Percentiles rank a stretch among this genome's conserved stretches.
Conservation (phyloP, 2,113 vertebrate genomes). For the Colinus virginianus region DNA sequence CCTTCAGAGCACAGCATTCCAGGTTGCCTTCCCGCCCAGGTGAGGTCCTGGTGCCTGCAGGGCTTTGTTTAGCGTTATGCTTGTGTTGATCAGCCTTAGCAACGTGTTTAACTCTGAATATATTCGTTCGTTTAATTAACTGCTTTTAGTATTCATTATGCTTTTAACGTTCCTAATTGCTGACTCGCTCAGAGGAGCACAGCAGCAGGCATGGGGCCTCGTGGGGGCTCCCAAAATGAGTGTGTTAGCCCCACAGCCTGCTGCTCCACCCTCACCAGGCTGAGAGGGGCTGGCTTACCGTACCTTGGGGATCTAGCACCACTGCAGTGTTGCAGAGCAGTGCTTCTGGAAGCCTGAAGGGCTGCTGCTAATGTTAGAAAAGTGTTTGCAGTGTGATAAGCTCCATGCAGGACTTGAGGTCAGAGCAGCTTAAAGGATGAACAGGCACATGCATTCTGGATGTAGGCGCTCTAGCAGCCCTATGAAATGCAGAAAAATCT, state of each 20-base stretch:
- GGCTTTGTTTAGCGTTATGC: slow-evolving; percentile 14
- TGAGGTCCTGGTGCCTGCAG: not conserved
- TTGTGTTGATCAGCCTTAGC: not conserved
- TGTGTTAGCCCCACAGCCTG: not conserved
- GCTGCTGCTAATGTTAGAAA: slow-evolving; percentile 27
- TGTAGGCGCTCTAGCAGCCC: not conserved
- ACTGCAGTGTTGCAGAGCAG: not conserved
- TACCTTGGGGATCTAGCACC: not conserved
- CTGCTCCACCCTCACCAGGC: not conserved
- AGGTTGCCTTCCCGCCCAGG: not conserved
- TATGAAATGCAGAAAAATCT: not conserved
- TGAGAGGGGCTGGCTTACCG: not conserved
- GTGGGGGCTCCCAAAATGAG: not conserved
- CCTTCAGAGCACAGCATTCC: not conserved
- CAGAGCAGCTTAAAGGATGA: slow-evolving; percentile 45
- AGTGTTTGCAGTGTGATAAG: not conserved
- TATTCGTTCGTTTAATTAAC: not conserved
- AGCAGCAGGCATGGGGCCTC: not conserved
- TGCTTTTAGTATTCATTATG: slow-evolving; percentile 15
- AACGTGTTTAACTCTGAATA: slow-evolving; percentile 7
- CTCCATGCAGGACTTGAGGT: not conserved
- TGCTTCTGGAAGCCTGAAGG: not conserved
- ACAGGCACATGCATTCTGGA: not conserved
- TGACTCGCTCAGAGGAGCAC: not conserved
- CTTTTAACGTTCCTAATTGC: not conserved